Evolutionary conservation across 2,888 invertebrate species (phyloP).

Genomic region (Thumatha senex): DNA sequence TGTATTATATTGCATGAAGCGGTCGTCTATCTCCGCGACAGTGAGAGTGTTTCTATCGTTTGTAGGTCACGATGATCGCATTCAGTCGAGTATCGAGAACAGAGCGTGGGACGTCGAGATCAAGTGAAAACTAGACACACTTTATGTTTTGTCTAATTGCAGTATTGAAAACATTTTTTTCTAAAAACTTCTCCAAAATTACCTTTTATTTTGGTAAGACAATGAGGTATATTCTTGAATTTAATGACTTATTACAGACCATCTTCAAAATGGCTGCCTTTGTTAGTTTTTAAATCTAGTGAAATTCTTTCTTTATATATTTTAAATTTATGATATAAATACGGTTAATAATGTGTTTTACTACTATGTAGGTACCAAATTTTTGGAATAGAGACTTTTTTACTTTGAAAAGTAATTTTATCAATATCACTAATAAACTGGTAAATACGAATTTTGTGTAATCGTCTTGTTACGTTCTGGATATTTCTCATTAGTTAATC

Average conservation of each 20-base stretch:
- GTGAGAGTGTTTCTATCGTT: constrained; percentile 73
- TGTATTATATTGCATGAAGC: constrained; percentile 40
- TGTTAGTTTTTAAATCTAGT: neutral
- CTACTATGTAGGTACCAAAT: too few species aligned
- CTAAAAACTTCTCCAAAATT: neutral
- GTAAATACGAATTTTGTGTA: too few species aligned
- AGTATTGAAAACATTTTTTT: neutral
- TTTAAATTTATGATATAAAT: too few species aligned
- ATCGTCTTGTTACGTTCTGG: too few species aligned
- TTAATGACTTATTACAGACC: neutral
- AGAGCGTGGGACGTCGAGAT: constrained; percentile 50
- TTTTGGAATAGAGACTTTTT: too few species aligned
- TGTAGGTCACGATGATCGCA: constrained; percentile 69
- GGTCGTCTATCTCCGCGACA: constrained; percentile 43
- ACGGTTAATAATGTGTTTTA: too few species aligned
- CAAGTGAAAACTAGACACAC: constrained; percentile 58
- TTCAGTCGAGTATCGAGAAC: constrained; percentile 27
- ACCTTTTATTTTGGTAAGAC: neutral
- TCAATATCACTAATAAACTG: too few species aligned
- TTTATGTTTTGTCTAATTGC: constrained; percentile 16
- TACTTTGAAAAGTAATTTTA: too few species aligned
- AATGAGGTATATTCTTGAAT: neutral
- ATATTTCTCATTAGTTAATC: too few species aligned
- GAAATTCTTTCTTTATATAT: too few species aligned
- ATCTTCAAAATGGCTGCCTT: neutral